Evolutionary conservation across 2,888 invertebrate genomes (phyloP), one percentile per base, ranked within the genome.

Genomic region (Macaria notata): DNA sequence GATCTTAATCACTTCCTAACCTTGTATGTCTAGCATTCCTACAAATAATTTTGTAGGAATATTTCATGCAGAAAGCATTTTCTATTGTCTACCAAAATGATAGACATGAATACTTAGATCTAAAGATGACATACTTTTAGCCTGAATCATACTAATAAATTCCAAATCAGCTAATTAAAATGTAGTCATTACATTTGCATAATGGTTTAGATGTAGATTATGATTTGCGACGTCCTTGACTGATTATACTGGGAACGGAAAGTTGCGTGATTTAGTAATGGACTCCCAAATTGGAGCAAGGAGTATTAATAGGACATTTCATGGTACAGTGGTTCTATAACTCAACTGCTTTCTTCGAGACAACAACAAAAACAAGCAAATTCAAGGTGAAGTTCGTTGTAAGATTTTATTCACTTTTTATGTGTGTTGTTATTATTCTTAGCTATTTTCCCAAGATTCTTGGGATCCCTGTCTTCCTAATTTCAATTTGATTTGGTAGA

Each of bases 211-310:
- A 36, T 36, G 29, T 43, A 44, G 4, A 7, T 31, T 7, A 46
- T 44, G 4, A 29, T 36, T 44, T 41, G 30, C 29, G 19, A 45
- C 31, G 46, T 39, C 54, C 46, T 58, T 50, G 38, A 50, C 9
- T 45, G 9, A 36, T 30, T 9, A 51, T 51, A 45, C 43, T 50
- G 4, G 49, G 39, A 48, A 49, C 51, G n/a, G 48, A 51, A 54
- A 55, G 54, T 59, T 59, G 51, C 54, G 59, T 59, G 54, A 55
- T 54, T 54, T 45, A 33, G 31, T 59, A 54, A 59, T 55, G 54
- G 19, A 47, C 47, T 47, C 49, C 42, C 46, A 50, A 38, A 55
- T 44, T 58, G 36, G 41, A 51, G n/a, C 49, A 38, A 3, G 6
- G 38, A 38, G 49, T 61, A 61, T 61, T 61, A 53, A 61, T 55